A percentile compares a stretch with the other conserved stretches of the same genome.
phyloP scores from a whole-genome alignment of 2,888 invertebrate genomes.

The Nymphalis c-album region DNA sequence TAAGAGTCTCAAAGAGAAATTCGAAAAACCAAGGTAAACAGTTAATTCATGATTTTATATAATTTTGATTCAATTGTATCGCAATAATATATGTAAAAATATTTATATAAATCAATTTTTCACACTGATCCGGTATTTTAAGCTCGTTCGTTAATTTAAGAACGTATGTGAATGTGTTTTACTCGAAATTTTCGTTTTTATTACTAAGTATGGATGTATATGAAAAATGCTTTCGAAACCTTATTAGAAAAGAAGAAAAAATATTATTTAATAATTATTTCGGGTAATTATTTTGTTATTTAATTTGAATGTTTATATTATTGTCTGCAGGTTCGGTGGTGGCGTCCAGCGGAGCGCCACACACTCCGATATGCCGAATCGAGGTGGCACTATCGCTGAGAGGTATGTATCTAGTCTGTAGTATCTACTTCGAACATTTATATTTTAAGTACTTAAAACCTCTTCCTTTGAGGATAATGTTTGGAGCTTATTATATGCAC shows the following conservation, averaged over 20 bases:
- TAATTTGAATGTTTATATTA: conserved; percentile 23
- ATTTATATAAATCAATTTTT: too few relatives aligned
- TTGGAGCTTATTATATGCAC: too few relatives aligned
- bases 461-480: too few relatives aligned
- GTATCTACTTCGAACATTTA: too few relatives aligned
- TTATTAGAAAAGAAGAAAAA: too few relatives aligned
- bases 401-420: conserved; percentile 53
- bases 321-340: conserved; percentile 66
- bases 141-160: not conserved
- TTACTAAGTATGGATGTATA: too few relatives aligned
- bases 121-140: too few relatives aligned
- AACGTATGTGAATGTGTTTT: not conserved
- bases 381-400: conserved; percentile 82
- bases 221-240: too few relatives aligned
- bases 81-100: too few relatives aligned
- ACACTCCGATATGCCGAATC: conserved; percentile 77
- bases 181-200: too few relatives aligned
- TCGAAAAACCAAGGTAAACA: conserved; percentile 67
- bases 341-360: conserved; percentile 78
- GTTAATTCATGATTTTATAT: not conserved
- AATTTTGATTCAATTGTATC: not conserved
- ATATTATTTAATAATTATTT: too few relatives aligned
- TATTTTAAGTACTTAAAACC: too few relatives aligned
- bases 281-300: not conserved
- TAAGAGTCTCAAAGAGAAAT: conserved; percentile 68